phyloP scores from a whole-genome alignment of 2,888 invertebrate genomes.

The Orchestes rusci region DNA sequence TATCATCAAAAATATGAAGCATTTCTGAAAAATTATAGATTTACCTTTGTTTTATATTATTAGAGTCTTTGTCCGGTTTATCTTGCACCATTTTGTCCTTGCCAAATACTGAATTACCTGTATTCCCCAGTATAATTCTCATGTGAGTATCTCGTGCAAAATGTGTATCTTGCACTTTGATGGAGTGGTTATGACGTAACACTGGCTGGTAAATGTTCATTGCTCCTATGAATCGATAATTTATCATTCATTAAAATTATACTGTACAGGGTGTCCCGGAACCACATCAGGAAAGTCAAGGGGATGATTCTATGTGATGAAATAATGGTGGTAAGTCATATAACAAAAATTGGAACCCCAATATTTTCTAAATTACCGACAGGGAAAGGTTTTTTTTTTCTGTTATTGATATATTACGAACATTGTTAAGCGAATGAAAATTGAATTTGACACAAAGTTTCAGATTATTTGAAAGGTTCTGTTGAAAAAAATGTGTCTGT shows the following conservation, averaged over 20 bases:
- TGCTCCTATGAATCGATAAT: slow-evolving; percentile 30
- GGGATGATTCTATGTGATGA: no score
- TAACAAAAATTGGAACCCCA: no score
- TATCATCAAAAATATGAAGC: no score
- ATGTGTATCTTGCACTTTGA: slow-evolving; percentile 62
- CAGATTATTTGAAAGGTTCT: background rate
- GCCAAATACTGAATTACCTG: slow-evolving; percentile 32
- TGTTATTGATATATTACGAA: no score
- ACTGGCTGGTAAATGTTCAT: slow-evolving; percentile 46
- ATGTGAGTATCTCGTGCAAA: slow-evolving; percentile 88
- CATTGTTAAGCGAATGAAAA: no score
- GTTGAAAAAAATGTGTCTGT: no score
- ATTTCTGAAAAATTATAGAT: no score
- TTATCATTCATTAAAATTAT: slow-evolving; percentile 1
- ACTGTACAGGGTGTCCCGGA: background rate
- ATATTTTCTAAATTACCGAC: no score
- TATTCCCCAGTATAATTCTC: slow-evolving; percentile 67
- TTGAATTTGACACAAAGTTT: background rate
- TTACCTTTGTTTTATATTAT: slow-evolving; percentile 35
- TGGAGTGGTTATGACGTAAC: slow-evolving; percentile 42
- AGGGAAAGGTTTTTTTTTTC: background rate
- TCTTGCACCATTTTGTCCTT: slow-evolving; percentile 37
- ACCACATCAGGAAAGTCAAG: no score
- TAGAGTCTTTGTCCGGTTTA: slow-evolving; percentile 27
- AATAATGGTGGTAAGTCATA: no score